Conservation (phyloP, 1,140 invertebrate genomes). For the Drosophila quadrilineata region DNA sequence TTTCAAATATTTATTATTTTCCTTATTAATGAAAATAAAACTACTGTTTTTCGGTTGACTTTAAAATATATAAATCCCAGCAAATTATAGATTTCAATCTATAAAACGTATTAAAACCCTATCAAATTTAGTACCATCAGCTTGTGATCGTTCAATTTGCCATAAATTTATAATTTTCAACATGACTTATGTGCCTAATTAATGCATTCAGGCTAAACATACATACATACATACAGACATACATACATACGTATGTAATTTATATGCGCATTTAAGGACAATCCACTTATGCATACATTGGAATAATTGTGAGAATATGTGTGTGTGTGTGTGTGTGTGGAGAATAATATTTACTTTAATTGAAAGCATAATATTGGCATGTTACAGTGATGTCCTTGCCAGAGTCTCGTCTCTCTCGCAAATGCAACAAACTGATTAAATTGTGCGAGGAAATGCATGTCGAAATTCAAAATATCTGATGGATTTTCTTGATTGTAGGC, state of each 20-base stretch:
- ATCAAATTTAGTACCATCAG: no score
- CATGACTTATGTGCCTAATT: slow-evolving; percentile 68
- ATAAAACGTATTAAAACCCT: not conserved
- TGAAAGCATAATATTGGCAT: slow-evolving; percentile 39
- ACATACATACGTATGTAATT: slow-evolving; percentile 65
- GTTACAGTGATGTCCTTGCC: not conserved
- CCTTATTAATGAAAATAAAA: no score
- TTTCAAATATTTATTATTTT: no score
- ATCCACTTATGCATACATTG: slow-evolving; percentile 36
- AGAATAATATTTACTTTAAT: slow-evolving; percentile 67
- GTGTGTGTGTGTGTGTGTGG: slow-evolving; percentile 1
- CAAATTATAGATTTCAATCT: no score
- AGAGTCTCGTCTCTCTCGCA: slow-evolving; percentile 5
- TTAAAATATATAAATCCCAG: no score
- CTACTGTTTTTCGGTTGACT: no score
- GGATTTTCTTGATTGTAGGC: slow-evolving; percentile 70
- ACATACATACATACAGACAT: no score
- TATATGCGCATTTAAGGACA: slow-evolving; percentile 74
- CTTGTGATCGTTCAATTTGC: no score
- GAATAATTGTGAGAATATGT: not conserved
- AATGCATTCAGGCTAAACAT: no score
- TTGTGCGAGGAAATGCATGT: slow-evolving; percentile 49
- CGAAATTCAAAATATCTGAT: slow-evolving; percentile 35
- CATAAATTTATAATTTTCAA: slow-evolving; percentile 32
- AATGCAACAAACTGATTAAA: slow-evolving; percentile 33